Base-by-base conservation (phyloP, 2,888 invertebrate genomes). In the Blastobasis lacticolella region DNA sequence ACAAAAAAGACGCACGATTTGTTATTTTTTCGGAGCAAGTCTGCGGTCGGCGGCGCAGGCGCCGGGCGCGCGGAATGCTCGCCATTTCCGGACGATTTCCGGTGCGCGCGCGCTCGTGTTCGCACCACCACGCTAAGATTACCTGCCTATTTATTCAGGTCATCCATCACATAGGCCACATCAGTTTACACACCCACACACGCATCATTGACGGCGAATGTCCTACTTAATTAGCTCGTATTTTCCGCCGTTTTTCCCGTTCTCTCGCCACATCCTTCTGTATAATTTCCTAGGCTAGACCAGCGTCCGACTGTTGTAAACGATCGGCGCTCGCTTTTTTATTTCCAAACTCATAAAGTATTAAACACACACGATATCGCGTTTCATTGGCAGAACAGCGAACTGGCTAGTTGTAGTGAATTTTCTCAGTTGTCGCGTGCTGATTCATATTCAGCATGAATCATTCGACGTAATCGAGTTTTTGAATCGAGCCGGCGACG, bases 61-160 rank as follows among this genome's bases (percentile, higher is more conserved):
- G 83, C 77, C 82, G 78, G 71, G 78, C 73, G 85, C 71, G 78
- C 73, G 85, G 88, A 80, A 88, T 88, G 86, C 75, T 61, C 66
- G 82, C 82, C 78, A 88, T 88, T 87, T 88, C 88, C 88, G 86
- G 87, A 85, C 79, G 75, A 77, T 83, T 78, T 88, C 88, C 88
- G 88, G 81, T 71, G 71, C 75, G 67, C 69, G 64, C 73, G 73
- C 80, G 73, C 66, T 66, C 23, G 23, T 3, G 23, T 23, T 23
- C 23, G 63, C 66, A 66, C 61, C 65, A 65, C 69, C 64, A 6
- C 67, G 67, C 75, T 65, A 61, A 77, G 77, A 80, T 79, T 77
- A 75, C 67, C 62, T 70, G 10, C 42, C 6, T 5, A 42, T n/a
- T 42, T 42, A 71, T 23, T 23, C 23, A 55, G 50, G 49, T 57